phyloP scores from a whole-genome alignment of 2,888 invertebrate genomes.

The Troides aeacus region DNA sequence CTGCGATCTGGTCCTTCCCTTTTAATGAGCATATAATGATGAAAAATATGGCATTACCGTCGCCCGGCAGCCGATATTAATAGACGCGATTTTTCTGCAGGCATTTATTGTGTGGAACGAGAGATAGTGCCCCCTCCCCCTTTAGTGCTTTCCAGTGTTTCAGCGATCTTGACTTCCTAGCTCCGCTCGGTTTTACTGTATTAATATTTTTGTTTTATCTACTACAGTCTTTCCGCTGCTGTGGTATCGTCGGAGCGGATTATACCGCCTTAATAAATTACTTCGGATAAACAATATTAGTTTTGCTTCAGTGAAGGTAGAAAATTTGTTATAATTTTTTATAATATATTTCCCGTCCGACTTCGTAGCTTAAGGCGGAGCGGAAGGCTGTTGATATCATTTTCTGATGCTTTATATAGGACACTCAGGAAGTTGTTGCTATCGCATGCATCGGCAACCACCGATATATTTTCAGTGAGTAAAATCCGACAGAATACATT shows the following conservation, averaged over 20 bases:
- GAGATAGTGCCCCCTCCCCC: constrained; percentile 29
- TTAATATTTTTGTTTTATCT: constrained; percentile 28
- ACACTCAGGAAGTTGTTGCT: too few species aligned
- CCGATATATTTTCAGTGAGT: too few species aligned
- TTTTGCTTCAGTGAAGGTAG: too few species aligned
- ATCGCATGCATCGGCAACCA: too few species aligned
- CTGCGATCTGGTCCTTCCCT: constrained; percentile 59
- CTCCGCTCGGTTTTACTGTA: constrained; percentile 25
- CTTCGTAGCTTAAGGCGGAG: too few species aligned
- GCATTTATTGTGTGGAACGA: constrained; percentile 39
- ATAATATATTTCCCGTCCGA: too few species aligned
- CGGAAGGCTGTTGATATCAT: too few species aligned
- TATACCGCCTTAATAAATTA: constrained; percentile 14
- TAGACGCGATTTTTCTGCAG: constrained; percentile 51
- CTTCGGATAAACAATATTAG: constrained; percentile 2
- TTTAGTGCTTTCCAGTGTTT: constrained; percentile 47
- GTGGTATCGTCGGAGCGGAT: constrained; percentile 9
- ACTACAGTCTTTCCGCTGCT: constrained; percentile 15
- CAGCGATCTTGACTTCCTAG: constrained; percentile 29
- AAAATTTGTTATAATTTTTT: too few species aligned
- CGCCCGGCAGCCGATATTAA: constrained; percentile 47
- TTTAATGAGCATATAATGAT: constrained; percentile 74
- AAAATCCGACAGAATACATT: too few species aligned
- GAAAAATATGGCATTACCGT: constrained; percentile 57
- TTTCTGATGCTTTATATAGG: too few species aligned